Evolutionary conservation across 2,113 vertebrate genomes (phyloP).

Genomic region (Sphyrna mokarran): DNA sequence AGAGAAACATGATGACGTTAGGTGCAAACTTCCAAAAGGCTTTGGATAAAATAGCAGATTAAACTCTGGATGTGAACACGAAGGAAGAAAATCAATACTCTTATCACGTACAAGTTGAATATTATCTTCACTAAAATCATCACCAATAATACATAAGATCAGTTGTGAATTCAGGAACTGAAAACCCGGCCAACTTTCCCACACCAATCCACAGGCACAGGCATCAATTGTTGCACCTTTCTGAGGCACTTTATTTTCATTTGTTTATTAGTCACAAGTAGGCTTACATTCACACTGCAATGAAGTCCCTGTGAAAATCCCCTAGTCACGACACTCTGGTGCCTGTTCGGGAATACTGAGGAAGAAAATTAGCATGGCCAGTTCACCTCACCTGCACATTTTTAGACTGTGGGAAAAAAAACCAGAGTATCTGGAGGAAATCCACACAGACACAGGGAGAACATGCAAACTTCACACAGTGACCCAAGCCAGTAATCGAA

Average conservation of each 20-base stretch:
- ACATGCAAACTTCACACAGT: too few species aligned
- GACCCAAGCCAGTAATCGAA: too few species aligned
- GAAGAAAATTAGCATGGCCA: too few species aligned
- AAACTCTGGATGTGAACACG: neutral
- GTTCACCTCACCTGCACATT: too few species aligned
- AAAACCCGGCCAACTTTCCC: neutral
- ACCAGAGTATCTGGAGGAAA: too few species aligned
- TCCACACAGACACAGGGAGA: too few species aligned
- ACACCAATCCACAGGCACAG: neutral
- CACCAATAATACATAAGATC: neutral
- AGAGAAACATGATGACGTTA: neutral
- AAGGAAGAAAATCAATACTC: neutral
- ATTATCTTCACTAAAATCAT: neutral
- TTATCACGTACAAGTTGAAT: neutral
- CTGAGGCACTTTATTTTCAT: neutral
- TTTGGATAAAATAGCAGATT: neutral
- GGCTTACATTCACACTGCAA: too few species aligned
- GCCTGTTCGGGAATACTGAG: too few species aligned
- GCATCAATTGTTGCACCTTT: neutral
- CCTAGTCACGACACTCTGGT: too few species aligned
- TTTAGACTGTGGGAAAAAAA: too few species aligned
- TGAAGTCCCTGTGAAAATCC: too few species aligned
- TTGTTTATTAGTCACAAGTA: too few species aligned
- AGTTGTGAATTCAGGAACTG: neutral
- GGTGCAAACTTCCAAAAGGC: neutral